phyloP scores from a whole-genome alignment of 1,140 invertebrate genomes.

The Andricus grossulariae region DNA sequence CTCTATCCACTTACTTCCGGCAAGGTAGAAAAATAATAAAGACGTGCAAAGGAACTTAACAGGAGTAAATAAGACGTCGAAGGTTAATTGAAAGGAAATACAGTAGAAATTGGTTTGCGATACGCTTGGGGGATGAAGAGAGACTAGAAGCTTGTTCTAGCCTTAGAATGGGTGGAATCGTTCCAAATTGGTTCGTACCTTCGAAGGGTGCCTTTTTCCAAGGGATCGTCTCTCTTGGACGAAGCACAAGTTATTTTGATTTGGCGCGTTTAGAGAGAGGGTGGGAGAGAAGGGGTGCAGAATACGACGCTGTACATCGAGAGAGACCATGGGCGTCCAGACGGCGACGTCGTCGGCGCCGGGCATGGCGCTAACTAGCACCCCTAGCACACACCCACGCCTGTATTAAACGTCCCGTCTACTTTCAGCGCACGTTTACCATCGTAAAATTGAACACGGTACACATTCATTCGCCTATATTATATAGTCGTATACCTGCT shows the following conservation, averaged over 20 bases:
- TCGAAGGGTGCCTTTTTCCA: conserved; percentile 37
- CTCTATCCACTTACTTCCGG: no score
- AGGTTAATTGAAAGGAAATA: conserved; percentile 26
- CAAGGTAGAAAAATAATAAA: neutral
- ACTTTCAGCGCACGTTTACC: conserved; percentile 63
- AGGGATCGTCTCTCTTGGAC: conserved; percentile 41
- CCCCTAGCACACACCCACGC: conserved; percentile 65
- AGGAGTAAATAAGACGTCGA: conserved; percentile 26
- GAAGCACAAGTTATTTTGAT: conserved; percentile 52
- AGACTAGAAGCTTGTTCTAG: conserved; percentile 34
- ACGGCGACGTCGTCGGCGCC: conserved; percentile 70
- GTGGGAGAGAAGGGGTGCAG: conserved; percentile 43
- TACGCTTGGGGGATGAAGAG: neutral
- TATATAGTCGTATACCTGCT: conserved; percentile 19
- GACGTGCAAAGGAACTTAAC: neutral
- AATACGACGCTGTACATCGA: conserved; percentile 60
- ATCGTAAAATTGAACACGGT: conserved; percentile 69
- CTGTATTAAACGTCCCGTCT: conserved; percentile 72
- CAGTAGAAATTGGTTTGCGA: conserved; percentile 7
- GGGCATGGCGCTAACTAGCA: conserved; percentile 70
- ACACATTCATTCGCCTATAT: conserved; percentile 47
- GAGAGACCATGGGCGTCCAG: conserved; percentile 70
- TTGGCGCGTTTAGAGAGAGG: conserved; percentile 58
- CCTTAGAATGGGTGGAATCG: conserved; percentile 39
- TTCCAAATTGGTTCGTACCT: conserved; percentile 47